These are phyloP conservation scores for Petaurus breviceps DNA, from an alignment of 2,113 vertebrate species.

Conservation along the genomic window DNA sequence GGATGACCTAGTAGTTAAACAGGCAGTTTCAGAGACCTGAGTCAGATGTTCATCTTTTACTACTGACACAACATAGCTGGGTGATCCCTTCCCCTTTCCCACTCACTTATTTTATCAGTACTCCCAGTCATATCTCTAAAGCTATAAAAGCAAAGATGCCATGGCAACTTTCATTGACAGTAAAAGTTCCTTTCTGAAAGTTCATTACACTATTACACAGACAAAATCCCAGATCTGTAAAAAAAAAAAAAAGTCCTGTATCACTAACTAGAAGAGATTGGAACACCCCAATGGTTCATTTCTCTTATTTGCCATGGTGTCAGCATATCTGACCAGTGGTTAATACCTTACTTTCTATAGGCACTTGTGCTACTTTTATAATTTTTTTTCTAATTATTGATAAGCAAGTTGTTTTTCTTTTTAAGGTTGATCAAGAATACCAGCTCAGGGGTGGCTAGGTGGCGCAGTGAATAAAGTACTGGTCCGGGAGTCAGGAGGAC, in stretches of 20 bases:
- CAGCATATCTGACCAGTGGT: neutral
- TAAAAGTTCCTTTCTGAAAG: neutral
- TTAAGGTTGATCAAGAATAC: neutral
- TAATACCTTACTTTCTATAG: neutral
- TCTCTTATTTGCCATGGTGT: neutral
- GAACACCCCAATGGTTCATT: neutral
- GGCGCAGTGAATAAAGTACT: too few relatives aligned
- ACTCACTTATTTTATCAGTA: neutral
- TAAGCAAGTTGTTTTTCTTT: neutral
- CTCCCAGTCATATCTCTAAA: neutral
- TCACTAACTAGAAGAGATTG: neutral
- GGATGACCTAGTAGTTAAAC: neutral
- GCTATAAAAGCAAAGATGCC: neutral
- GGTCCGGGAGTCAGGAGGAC: too few relatives aligned
- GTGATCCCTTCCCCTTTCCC: too few relatives aligned
- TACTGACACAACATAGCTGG: neutral
- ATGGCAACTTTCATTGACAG: neutral
- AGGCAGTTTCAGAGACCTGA: neutral
- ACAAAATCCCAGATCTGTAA: neutral
- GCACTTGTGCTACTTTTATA: neutral
- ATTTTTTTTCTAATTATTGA: neutral
- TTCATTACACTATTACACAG: neutral
- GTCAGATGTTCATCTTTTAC: neutral
- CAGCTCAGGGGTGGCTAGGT: neutral
- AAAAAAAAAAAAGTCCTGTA: neutral